phyloP scores from a whole-genome alignment of 2,888 invertebrate species.

The Ferrisia virgata region DNA sequence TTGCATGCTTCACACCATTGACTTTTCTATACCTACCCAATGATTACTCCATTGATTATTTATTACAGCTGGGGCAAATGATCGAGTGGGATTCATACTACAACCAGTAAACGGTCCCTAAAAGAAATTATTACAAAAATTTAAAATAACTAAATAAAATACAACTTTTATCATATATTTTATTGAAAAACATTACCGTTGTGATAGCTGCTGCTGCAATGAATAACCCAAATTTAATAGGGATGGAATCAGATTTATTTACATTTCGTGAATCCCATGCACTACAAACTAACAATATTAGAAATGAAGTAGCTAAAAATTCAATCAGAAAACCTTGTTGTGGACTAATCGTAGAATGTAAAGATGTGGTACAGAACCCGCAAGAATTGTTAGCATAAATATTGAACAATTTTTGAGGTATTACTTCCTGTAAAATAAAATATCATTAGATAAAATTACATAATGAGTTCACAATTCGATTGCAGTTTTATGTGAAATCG shows the following conservation, averaged over 20 bases:
- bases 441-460: no score
- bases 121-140: slow-evolving; percentile 49
- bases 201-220: slow-evolving; percentile 53
- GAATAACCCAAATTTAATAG: slow-evolving; percentile 54
- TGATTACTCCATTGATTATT: slow-evolving; percentile 64
- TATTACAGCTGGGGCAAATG: slow-evolving; percentile 70
- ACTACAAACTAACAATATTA: slow-evolving; percentile 54
- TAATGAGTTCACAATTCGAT: no score
- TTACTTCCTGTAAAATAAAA: slow-evolving; percentile 13
- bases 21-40: slow-evolving; percentile 61
- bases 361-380: slow-evolving; percentile 63
- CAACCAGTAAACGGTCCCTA: slow-evolving; percentile 71
- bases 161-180: no score
- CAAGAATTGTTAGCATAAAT: slow-evolving; percentile 39
- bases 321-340: slow-evolving; percentile 54
- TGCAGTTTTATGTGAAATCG: no score
- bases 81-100: slow-evolving; percentile 70
- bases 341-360: neutral
- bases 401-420: slow-evolving; percentile 40
- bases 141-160: neutral
- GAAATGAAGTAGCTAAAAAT: slow-evolving; percentile 52
- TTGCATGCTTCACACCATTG: no score
- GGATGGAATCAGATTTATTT: slow-evolving; percentile 52
- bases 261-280: slow-evolving; percentile 54
- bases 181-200: slow-evolving; percentile 50